Percentiles rank a stretch among this genome's conserved stretches.
These are phyloP conservation scores for Eupeodes latifasciatus DNA, from an alignment of 2,888 invertebrate species.

Conservation along the genomic window DNA sequence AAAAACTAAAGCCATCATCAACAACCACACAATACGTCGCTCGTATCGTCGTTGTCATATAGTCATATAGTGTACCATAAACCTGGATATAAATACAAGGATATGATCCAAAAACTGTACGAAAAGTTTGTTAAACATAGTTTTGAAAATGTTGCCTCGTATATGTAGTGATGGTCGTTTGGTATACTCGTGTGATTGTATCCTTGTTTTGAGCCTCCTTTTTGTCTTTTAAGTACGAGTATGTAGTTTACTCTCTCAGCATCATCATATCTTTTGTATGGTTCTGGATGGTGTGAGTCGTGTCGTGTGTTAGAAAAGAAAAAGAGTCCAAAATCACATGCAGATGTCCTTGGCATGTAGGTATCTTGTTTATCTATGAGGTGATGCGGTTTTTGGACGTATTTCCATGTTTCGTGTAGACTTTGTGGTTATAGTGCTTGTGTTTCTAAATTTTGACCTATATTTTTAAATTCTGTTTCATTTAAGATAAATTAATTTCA, in stretches of 20 bases:
- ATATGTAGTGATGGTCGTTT: neutral
- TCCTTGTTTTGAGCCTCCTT: neutral
- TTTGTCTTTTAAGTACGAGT: neutral
- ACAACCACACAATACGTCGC: slow-evolving; percentile 18
- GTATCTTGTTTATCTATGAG: slow-evolving; percentile 28
- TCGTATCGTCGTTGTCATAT: neutral
- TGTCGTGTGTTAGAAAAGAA: slow-evolving; percentile 1
- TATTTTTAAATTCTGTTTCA: slow-evolving; percentile 26
- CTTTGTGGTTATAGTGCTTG: slow-evolving; percentile 18
- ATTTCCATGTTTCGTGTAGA: slow-evolving; percentile 41
- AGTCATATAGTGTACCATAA: too few relatives aligned
- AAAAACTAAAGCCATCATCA: slow-evolving; percentile 26
- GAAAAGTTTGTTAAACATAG: slow-evolving; percentile 43
- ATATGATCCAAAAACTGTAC: neutral
- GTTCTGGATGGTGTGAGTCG: too few relatives aligned
- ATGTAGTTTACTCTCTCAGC: neutral
- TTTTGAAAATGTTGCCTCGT: slow-evolving; percentile 29
- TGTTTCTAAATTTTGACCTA: slow-evolving; percentile 14
- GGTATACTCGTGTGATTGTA: neutral
- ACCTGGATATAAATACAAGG: too few relatives aligned
- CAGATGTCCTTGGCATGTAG: slow-evolving; percentile 43
- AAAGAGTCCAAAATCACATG: slow-evolving; percentile 25
- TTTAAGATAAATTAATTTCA: slow-evolving; percentile 47
- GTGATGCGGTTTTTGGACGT: slow-evolving; percentile 47
- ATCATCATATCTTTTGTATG: neutral